Conservation (phyloP, 2,113 vertebrate species). For the Cyanoramphus novaezelandiae region DNA sequence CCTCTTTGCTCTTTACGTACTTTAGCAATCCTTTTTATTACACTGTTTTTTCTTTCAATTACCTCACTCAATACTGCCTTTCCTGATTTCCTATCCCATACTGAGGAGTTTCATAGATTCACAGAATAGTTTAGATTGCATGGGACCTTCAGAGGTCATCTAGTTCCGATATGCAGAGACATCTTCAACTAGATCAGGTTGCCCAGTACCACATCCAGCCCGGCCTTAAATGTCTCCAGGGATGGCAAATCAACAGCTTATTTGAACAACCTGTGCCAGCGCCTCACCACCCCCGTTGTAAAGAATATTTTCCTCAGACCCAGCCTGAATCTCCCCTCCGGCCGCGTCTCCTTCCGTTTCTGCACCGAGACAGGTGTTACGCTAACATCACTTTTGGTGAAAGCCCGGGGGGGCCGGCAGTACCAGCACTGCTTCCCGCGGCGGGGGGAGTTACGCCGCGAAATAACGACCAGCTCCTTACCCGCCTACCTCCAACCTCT, state of each 20-base stretch:
- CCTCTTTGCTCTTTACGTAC: not conserved
- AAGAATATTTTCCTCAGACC: not conserved
- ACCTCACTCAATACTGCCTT: not conserved
- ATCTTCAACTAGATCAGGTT: not conserved
- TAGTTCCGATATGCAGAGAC: not conserved
- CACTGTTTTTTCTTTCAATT: accelerated
- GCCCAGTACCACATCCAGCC: not conserved
- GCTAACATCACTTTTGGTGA: accelerated
- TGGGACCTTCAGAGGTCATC: not conserved
- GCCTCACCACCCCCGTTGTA: not conserved
- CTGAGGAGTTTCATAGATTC: not conserved
- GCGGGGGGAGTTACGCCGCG: too few relatives aligned
- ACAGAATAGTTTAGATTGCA: not conserved
- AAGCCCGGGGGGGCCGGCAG: not conserved
- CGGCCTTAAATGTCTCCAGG: not conserved
- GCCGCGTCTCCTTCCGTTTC: not conserved
- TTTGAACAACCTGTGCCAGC: not conserved
- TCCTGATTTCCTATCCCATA: too few relatives aligned
- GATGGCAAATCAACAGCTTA: not conserved
- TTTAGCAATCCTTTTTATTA: not conserved
- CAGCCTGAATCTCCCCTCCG: not conserved
- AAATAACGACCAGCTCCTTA: too few relatives aligned
- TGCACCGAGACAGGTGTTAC: not conserved
- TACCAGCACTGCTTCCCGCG: accelerated
- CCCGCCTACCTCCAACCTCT: not conserved